Percentiles rank a stretch among this genome's conserved stretches.
phyloP scores from a whole-genome alignment of 2,888 invertebrate genomes.

The Hyppa rectilinea region DNA sequence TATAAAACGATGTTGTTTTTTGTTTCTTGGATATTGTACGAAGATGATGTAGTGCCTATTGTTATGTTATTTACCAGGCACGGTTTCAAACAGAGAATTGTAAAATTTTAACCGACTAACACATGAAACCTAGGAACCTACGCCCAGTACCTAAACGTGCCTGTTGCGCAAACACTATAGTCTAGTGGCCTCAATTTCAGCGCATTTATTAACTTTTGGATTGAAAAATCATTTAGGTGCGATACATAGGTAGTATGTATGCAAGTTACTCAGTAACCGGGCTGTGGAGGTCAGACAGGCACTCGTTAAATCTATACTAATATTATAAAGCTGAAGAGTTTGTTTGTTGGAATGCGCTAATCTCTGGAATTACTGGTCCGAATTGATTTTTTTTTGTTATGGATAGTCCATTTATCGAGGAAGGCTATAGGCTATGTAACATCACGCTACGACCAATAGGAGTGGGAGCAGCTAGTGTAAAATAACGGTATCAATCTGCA shows the following conservation, averaged over 20 bases:
- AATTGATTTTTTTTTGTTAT: too few species aligned
- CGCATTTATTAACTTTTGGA: neutral
- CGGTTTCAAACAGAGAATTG: neutral
- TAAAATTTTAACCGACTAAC: neutral
- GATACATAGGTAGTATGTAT: neutral
- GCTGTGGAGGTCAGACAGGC: neutral
- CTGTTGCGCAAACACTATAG: neutral
- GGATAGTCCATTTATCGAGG: too few species aligned
- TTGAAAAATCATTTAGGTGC: neutral
- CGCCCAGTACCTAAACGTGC: too few species aligned
- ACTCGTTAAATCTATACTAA: neutral
- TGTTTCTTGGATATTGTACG: neutral
- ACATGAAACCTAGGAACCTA: neutral
- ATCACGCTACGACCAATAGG: too few species aligned
- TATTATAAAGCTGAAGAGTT: too few species aligned
- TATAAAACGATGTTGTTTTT: neutral
- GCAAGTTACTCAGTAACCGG: neutral
- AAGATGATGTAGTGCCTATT: neutral
- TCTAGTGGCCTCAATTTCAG: neutral
- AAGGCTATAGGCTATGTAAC: too few species aligned
- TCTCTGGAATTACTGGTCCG: too few species aligned
- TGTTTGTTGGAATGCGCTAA: too few species aligned
- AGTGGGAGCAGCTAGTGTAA: too few species aligned
- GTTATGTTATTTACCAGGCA: neutral
- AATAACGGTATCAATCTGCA: neutral